A percentile compares a stretch with the other conserved stretches of the same genome.
These are phyloP conservation scores for Drosophila littoralis DNA, from an alignment of 1,140 invertebrate genomes.

Conservation along the genomic window DNA sequence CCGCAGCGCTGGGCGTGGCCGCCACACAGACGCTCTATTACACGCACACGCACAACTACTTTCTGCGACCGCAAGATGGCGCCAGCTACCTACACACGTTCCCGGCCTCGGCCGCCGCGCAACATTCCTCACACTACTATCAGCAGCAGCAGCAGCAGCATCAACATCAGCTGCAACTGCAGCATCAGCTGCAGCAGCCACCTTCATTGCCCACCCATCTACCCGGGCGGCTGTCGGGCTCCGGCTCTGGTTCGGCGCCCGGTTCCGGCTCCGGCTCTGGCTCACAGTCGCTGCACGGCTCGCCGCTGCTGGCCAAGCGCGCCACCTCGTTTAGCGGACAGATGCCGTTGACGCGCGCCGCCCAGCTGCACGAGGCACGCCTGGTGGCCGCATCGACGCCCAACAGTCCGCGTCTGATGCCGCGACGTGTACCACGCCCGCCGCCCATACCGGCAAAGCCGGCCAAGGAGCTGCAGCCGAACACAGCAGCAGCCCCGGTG, in stretches of 20 bases:
- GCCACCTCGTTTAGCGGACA: constrained; percentile 82
- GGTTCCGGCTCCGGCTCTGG: constrained; percentile 42
- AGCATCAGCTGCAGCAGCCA: constrained; percentile 59
- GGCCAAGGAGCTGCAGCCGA: constrained; percentile 31
- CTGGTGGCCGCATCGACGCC: constrained; percentile 86
- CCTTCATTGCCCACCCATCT: constrained; percentile 51
- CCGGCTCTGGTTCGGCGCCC: constrained; percentile 27
- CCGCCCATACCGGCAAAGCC: constrained; percentile 85
- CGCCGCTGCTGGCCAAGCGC: constrained; percentile 75
- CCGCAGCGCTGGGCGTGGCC: constrained; percentile 54
- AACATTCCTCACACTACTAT: constrained; percentile 49
- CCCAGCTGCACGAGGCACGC: constrained; percentile 35
- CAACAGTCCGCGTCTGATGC: constrained; percentile 89
- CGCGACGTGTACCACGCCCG: constrained; percentile 86
- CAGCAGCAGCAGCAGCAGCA: constrained; percentile 56
- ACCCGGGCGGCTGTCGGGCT: constrained; percentile 44
- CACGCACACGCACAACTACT: constrained; percentile 69
- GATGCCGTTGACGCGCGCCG: constrained; percentile 61
- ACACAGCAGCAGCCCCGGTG: neutral
- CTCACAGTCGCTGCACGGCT: constrained; percentile 70
- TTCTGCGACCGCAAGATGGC: constrained; percentile 67
- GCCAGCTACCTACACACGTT: constrained; percentile 72
- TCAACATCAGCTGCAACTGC: constrained; percentile 50
- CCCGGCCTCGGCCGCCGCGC: constrained; percentile 48
- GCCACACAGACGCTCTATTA: constrained; percentile 59